These are phyloP conservation scores for Crepidodera aurea DNA, from an alignment of 2,888 invertebrate genomes.

Conservation along the genomic window DNA sequence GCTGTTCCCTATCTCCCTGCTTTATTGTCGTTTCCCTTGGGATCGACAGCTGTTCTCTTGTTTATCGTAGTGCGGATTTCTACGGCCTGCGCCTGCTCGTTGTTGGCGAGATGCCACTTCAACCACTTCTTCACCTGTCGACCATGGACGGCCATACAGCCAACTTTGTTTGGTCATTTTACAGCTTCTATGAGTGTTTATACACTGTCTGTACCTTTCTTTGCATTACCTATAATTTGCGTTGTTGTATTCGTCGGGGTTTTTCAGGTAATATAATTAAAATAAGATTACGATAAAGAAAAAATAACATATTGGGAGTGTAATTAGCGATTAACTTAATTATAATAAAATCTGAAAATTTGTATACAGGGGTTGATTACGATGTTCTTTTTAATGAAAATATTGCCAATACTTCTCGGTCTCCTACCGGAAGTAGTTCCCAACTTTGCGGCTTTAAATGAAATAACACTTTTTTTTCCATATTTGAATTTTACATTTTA, in stretches of 20 bases:
- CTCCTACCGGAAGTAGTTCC: too few relatives aligned
- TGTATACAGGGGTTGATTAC: too few relatives aligned
- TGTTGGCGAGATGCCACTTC: conserved; percentile 54
- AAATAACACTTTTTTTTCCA: too few relatives aligned
- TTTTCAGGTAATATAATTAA: conserved; percentile 3
- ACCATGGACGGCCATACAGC: conserved; percentile 47
- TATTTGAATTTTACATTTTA: too few relatives aligned
- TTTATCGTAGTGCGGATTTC: conserved; percentile 37
- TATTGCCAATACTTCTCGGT: too few relatives aligned
- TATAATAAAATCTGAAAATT: too few relatives aligned
- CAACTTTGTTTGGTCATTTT: conserved; percentile 41
- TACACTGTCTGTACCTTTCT: conserved; percentile 31
- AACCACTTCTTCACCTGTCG: conserved; percentile 57
- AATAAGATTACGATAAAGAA: too few relatives aligned
- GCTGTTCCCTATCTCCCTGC: conserved; percentile 32
- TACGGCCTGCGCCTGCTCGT: conserved; percentile 48
- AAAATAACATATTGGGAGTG: too few relatives aligned
- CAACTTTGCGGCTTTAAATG: too few relatives aligned
- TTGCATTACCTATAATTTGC: conserved; percentile 28
- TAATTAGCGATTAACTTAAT: too few relatives aligned
- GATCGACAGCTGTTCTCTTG: conserved; percentile 47
- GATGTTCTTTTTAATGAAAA: too few relatives aligned
- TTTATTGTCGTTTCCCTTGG: conserved; percentile 45
- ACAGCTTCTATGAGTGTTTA: conserved; percentile 37
- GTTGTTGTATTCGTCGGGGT: conserved; percentile 1